These are phyloP conservation scores for Nycticebus coucang DNA, from an alignment of 2,113 vertebrate species.

Conservation along the genomic window DNA sequence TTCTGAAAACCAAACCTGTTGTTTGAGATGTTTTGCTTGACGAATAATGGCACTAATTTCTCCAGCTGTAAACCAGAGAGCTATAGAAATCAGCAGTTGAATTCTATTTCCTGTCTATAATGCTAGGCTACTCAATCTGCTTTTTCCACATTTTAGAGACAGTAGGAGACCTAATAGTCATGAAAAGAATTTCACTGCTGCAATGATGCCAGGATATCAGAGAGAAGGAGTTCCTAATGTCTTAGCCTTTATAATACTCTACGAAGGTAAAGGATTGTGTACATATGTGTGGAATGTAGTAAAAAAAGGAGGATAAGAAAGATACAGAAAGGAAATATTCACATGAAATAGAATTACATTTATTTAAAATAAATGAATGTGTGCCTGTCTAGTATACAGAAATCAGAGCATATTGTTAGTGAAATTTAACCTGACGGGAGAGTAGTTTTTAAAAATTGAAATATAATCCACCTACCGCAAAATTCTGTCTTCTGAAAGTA, in stretches of 20 bases:
- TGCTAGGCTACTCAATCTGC: not conserved
- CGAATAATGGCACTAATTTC: not conserved
- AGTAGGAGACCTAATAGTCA: not conserved
- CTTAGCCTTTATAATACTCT: not conserved
- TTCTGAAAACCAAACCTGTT: not conserved
- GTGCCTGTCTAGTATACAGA: not conserved
- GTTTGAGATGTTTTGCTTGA: not conserved
- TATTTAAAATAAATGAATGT: not conserved
- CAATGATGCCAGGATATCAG: not conserved
- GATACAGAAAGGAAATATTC: not conserved
- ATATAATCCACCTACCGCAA: not conserved
- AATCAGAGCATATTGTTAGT: slow-evolving; percentile 5
- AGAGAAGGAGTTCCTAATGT: not conserved
- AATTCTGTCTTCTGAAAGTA: not conserved
- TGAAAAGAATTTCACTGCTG: not conserved
- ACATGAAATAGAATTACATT: not conserved
- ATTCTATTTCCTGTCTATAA: not conserved
- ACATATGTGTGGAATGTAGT: not conserved
- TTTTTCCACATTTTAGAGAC: not conserved
- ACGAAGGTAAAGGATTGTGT: not conserved
- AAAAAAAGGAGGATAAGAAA: not conserved
- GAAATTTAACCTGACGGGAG: slow-evolving; percentile 63
- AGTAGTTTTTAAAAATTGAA: not conserved
- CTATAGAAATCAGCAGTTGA: not conserved
- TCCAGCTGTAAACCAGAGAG: not conserved